Percentiles rank a stretch among this genome's conserved stretches.
These are phyloP conservation scores for Hirtodrosophila cameraria DNA, from an alignment of 2,888 invertebrate genomes.

Conservation along the genomic window DNA sequence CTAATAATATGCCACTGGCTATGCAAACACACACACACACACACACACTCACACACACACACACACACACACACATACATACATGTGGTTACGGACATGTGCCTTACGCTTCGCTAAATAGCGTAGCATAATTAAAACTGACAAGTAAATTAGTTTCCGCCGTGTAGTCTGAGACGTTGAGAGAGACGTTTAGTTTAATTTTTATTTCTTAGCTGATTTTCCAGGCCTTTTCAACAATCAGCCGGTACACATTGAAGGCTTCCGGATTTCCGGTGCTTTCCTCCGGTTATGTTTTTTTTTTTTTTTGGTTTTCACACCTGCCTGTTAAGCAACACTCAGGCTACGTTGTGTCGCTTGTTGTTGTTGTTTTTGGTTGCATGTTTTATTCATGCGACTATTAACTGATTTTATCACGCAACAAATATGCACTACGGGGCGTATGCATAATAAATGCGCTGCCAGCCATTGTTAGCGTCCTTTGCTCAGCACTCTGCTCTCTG, in stretches of 20 bases:
- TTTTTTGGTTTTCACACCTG: constrained; percentile 54
- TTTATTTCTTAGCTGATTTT: constrained; percentile 46
- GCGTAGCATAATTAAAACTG: constrained; percentile 74
- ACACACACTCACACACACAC: constrained; percentile 2
- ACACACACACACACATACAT: neutral
- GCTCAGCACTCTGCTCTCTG: too few species aligned
- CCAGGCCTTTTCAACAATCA: constrained; percentile 26
- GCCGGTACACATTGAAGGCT: constrained; percentile 29
- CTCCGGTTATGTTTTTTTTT: too few species aligned
- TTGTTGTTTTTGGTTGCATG: constrained; percentile 46
- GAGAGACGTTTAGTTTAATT: constrained; percentile 57
- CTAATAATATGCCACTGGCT: constrained; percentile 74
- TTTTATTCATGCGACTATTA: constrained; percentile 77
- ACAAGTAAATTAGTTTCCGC: constrained; percentile 76
- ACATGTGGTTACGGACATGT: constrained; percentile 25
- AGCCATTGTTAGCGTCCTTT: constrained; percentile 51
- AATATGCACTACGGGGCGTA: constrained; percentile 77
- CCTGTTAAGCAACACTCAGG: constrained; percentile 4
- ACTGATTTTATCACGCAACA: constrained; percentile 79
- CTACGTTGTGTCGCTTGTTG: neutral
- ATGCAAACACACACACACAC: constrained; percentile 9
- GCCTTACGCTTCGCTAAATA: constrained; percentile 62
- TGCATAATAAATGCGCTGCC: constrained; percentile 71
- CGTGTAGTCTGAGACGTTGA: constrained; percentile 18
- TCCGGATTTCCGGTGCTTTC: constrained; percentile 18